Base-by-base conservation (phyloP, 2,797 vertebrate genomes). In the Coluber constrictor region DNA sequence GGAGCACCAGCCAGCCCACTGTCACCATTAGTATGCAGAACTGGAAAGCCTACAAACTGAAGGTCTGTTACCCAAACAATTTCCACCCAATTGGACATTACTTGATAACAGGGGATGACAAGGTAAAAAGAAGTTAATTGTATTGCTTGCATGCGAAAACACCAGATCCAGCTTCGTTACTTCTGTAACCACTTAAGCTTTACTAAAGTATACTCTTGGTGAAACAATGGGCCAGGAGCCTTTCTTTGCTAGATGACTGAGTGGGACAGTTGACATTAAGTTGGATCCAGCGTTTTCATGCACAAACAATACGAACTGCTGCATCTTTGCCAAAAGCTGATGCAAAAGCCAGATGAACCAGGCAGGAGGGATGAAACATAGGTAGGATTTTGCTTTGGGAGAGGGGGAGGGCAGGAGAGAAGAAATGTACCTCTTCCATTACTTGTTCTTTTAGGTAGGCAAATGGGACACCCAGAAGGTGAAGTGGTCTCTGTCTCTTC, bases 371-470 rank as follows among this genome's bases (percentile, higher is more conserved):
- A 23, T 55, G n/a, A 47, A 20, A 43, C 18, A 79, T 32, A 79
- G 74, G 37, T 37, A 79, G 9, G 74, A 43, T 43, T 79, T 37
- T 79, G 20, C 18, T 79, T 79, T 51, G 25, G 43, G 15, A 3
- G 43, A 74, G 29, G 13, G 60, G 56, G 70, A 74, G 25, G 7
- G 88, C 16, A 43, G 57, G 18, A 11, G 61, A 54, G 27, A n/a
- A 54, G 11, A 25, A 6, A 0, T 95, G 94, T 97, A 99, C 99
- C 98, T 97, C 98, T 27, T 98, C 98, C 51, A 96, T 56, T 37
- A 98, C 98, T 94, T 98, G 98, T 51, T 98, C 98, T 97, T 98
- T 98, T 95, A 99, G 94, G 47, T 98, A 98, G 74, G 97, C 93
- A 13, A 99, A 97, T 0, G 99, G 98, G 59, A 99, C 95, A 0